Base-by-base conservation (phyloP, 23 tunicate genomes). In the Aplidium turbinatum region DNA sequence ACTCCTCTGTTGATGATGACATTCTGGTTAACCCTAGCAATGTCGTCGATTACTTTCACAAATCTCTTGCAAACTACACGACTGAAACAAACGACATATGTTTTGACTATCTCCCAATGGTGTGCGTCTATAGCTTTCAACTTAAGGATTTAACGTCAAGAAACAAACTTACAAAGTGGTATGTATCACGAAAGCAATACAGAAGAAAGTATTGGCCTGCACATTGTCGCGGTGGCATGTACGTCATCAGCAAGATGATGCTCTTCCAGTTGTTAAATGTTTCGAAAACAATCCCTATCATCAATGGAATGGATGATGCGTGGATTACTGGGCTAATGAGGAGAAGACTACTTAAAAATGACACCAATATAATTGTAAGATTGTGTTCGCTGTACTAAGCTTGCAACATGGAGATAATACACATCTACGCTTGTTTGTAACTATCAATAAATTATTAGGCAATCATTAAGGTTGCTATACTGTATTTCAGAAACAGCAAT, bases 311-410 rank as follows among this genome's bases (percentile, higher is more conserved):
- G 52, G 85, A 80, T 48, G 85, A 80, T 40, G 85, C 70, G 2
- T 80, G 85, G 85, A 69, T 80, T 23, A 80, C 85, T 53, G 85
- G 85, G 28, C 23, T 80, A 5, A 69, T 80, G 68, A 69, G 85
- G 20, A 6, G 13, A 0, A 66, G 34, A 31, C 33, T 70, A 38
- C 29, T 34, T 6, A 3, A 21, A 4, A 30, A 21, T 7, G 67
- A 73, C 31, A 32, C 28, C 27, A 73, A 73, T 26, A 55, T 73
- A n/a, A 28, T 73, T 6, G 79, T 73, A 56, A 54, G 79, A n/a
- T n/a, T n/a, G n/a, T n/a, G n/a, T n/a, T n/a, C n/a, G n/a, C n/a
- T n/a, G n/a, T n/a, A n/a, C n/a, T n/a, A n/a, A n/a, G n/a, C n/a
- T n/a, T n/a, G n/a, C n/a, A n/a, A n/a, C n/a, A n/a, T n/a, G n/a